Base-by-base conservation (phyloP, 2,797 vertebrate genomes). In the Adrianichthys oophorus region DNA sequence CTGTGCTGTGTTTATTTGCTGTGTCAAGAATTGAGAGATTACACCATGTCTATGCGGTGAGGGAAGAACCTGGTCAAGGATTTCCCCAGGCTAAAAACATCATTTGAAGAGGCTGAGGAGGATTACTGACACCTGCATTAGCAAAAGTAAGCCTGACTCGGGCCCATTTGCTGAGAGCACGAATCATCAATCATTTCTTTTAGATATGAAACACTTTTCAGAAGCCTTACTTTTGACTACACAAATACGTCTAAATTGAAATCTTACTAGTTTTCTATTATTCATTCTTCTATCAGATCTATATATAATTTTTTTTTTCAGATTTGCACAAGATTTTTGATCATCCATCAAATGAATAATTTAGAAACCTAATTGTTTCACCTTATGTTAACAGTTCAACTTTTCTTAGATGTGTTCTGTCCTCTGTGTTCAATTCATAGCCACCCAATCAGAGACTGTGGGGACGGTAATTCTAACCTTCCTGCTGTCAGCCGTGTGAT, bases 1-100 rank as follows among this genome's bases (percentile, higher is more conserved):
- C 81, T 86, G 79, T 60, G 65, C 69, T 62, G 76, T 93, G 92
- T 93, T 93, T 93, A 92, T 93, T 92, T 93, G 91, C 90, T 90
- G 85, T 93, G 91, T 92, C 91, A 92, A 88, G 90, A 83, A 91
- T 90, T 92, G 91, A 93, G 92, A 93, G 92, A 93, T 92, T 92
- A 92, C 91, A 89, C 85, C 80, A 84, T 90, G 91, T 88, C 86
- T 81, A 85, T 75, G 87, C 84, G 73, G 78, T 74, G 69, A 83
- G 80, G 68, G 74, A 90, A 84, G 89, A 89, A 88, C 90, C 90
- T 92, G 90, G 86, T 89, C 88, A 87, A 88, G 89, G 83, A 79
- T 89, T 85, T 80, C 92, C 92, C 82, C 84, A 0, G 91, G 92
- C 90, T 82, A 85, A 87, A 87, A 90, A 76, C 80, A 74, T 82